These are phyloP conservation scores for Callospermophilus lateralis DNA, from an alignment of 2,113 vertebrate species.

Conservation along the genomic window DNA sequence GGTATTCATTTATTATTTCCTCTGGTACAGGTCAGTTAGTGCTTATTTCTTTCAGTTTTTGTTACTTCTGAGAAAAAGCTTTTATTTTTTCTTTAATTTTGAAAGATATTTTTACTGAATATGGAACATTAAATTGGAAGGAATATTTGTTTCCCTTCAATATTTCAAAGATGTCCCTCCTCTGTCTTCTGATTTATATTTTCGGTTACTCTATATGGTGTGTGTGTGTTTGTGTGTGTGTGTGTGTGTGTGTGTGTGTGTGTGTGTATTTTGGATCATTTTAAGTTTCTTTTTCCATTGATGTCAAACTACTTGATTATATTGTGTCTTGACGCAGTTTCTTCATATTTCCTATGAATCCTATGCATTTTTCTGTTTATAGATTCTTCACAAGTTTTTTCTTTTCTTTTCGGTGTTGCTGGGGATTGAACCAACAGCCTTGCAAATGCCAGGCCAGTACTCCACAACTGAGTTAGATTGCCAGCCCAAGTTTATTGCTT, in stretches of 20 bases:
- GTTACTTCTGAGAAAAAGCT: background rate
- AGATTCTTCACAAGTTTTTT: background rate
- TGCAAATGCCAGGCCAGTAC: background rate
- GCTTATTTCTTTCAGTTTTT: background rate
- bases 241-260: rapidly evolving
- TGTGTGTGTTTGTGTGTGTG: too few species aligned
- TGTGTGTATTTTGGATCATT: background rate
- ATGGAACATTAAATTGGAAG: background rate
- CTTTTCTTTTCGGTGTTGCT: background rate
- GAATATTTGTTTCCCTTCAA: background rate
- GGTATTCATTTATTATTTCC: background rate
- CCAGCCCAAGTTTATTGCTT: background rate
- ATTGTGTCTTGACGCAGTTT: background rate
- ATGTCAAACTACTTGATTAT: background rate
- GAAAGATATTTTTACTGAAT: background rate
- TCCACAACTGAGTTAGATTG: background rate
- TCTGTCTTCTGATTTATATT: background rate
- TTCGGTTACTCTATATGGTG: background rate
- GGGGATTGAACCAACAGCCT: background rate
- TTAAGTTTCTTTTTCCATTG: background rate
- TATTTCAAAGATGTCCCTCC: background rate
- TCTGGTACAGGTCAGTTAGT: background rate
- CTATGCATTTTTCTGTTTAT: background rate
- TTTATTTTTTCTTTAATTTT: background rate
- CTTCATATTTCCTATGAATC: background rate